Percentiles rank a stretch among this genome's conserved stretches.
Evolutionary conservation across 2,888 invertebrate species (phyloP).

Genomic region (Limenitis camilla): DNA sequence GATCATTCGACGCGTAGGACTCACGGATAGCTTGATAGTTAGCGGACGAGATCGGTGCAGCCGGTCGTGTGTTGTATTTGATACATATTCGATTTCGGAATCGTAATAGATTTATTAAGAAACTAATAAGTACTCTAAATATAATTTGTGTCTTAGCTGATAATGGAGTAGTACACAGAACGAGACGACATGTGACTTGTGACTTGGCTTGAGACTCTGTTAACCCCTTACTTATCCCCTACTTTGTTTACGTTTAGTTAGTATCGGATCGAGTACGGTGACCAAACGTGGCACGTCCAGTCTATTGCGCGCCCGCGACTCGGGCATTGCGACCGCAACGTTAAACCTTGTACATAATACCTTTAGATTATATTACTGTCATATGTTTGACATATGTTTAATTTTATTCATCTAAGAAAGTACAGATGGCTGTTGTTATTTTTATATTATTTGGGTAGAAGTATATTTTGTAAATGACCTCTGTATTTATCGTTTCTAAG

Average conservation of each 20-base stretch:
- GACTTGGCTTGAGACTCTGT: neutral
- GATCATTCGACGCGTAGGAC: conserved; percentile 56
- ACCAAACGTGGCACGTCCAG: conserved; percentile 65
- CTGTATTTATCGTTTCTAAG: conserved; percentile 72
- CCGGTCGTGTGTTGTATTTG: conserved; percentile 69
- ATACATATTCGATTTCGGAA: conserved; percentile 72
- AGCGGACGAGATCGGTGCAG: conserved; percentile 66
- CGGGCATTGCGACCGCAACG: conserved; percentile 34
- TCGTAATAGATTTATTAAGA: conserved; percentile 71
- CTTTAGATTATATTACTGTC: conserved; percentile 72
- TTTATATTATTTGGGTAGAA: conserved; percentile 75
- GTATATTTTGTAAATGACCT: conserved; percentile 74
- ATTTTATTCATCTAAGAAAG: conserved; percentile 75
- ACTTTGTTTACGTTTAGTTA: conserved; percentile 37
- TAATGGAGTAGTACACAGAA: conserved; percentile 56
- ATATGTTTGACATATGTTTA: conserved; percentile 75
- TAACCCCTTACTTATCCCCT: too few relatives aligned
- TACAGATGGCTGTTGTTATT: conserved; percentile 76
- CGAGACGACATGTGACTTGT: conserved; percentile 5
- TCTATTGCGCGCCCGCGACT: conserved; percentile 45
- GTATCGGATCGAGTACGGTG: conserved; percentile 52
- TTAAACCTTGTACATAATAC: conserved; percentile 67
- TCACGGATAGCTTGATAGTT: conserved; percentile 60
- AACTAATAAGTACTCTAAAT: conserved; percentile 64
- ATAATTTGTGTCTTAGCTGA: conserved; percentile 73